Conservation (phyloP, 2,888 invertebrate species). For the Galerucella nymphaeae region DNA sequence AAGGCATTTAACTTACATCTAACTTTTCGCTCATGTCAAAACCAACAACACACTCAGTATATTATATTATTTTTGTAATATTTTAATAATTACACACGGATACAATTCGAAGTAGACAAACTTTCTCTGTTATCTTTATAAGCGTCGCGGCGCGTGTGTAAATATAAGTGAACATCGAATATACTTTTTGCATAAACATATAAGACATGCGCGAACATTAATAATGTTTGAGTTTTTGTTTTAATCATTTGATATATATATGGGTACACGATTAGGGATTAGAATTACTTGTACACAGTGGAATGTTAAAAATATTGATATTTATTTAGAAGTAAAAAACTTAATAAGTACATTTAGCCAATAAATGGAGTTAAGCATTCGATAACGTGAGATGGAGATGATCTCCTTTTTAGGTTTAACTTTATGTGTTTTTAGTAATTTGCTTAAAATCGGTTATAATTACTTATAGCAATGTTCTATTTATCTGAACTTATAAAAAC, state of each 20-base stretch:
- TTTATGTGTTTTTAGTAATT: no score
- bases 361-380: no score
- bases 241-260: slow-evolving; percentile 18
- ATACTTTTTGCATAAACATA: slow-evolving; percentile 32
- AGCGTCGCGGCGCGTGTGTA: slow-evolving; percentile 45
- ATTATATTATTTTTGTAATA: neutral
- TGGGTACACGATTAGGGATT: neutral
- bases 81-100: neutral
- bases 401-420: no score
- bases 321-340: no score
- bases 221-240: slow-evolving; percentile 18
- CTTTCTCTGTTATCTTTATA: slow-evolving; percentile 46
- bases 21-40: neutral
- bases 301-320: no score
- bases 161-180: slow-evolving; percentile 44
- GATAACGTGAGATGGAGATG: neutral
- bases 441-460: no score
- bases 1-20: neutral
- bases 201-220: slow-evolving; percentile 36
- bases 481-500: neutral
- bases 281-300: neutral
- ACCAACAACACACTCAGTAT: neutral
- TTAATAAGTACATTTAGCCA: no score
- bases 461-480: no score
- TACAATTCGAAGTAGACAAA: slow-evolving; percentile 5